These are phyloP conservation scores for Cynoglossus semilaevis DNA, from an alignment of 2,113 vertebrate species.

Conservation along the genomic window DNA sequence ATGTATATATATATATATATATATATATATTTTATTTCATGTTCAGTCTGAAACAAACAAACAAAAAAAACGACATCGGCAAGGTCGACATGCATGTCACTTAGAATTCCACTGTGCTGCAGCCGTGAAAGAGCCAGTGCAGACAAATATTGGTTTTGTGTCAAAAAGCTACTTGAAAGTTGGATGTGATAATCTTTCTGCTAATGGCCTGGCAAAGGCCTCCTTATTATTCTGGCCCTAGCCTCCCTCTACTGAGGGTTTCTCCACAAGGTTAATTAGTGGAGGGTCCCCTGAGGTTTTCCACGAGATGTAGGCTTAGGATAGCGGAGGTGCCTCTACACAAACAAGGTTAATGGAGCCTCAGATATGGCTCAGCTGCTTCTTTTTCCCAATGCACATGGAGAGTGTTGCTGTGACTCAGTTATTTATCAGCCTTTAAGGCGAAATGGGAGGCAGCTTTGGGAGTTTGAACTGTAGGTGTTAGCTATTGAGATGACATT, in stretches of 20 bases:
- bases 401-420: slow-evolving; percentile 36
- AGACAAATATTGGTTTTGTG: slow-evolving; percentile 79
- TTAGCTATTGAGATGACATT: slow-evolving; percentile 57
- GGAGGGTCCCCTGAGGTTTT: slow-evolving; percentile 68
- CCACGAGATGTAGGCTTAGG: slow-evolving; percentile 70
- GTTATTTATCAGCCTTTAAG: slow-evolving; percentile 52
- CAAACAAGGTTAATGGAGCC: slow-evolving; percentile 78
- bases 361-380: slow-evolving; percentile 52
- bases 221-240: slow-evolving; percentile 75
- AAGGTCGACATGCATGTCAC: slow-evolving; percentile 41
- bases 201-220: slow-evolving; percentile 71
- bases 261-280: slow-evolving; percentile 83
- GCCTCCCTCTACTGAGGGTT: slow-evolving; percentile 69
- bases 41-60: no score
- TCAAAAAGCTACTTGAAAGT: slow-evolving; percentile 78
- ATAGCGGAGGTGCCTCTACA: slow-evolving; percentile 71
- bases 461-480: slow-evolving; percentile 46
- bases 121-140: not conserved
- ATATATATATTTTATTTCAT: no score
- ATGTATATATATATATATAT: no score
- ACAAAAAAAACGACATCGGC: no score
- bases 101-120: slow-evolving; percentile 58
- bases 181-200: slow-evolving; percentile 78
- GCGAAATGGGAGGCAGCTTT: slow-evolving; percentile 28
- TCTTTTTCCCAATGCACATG: slow-evolving; percentile 38